Conservation (phyloP, 2,888 invertebrate species). For the Xestia sexstrigata region DNA sequence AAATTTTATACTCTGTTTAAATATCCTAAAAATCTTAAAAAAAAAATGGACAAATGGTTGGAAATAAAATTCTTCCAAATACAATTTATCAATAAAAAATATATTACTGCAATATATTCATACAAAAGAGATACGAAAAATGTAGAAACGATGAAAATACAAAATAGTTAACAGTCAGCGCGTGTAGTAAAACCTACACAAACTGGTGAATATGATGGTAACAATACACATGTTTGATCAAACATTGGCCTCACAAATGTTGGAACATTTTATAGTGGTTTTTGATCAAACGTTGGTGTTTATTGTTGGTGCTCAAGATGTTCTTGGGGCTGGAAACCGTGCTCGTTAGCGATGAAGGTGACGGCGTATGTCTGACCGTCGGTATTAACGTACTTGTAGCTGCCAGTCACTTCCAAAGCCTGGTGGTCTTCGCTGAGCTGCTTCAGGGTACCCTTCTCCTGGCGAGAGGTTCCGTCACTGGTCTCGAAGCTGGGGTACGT, state of each 20-base stretch:
- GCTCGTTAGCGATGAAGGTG: conserved; percentile 90
- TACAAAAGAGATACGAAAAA: conserved; percentile 62
- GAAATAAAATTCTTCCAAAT: conserved; percentile 13
- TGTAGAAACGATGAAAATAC: conserved; percentile 48
- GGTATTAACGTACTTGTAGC: conserved; percentile 88
- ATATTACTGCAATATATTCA: conserved; percentile 62
- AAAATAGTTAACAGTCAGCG: conserved; percentile 46
- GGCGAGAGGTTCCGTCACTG: conserved; percentile 88
- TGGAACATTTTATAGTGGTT: conserved; percentile 44
- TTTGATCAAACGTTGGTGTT: conserved; percentile 49
- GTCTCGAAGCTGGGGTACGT: conserved; percentile 84
- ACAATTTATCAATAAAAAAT: conserved; percentile 41
- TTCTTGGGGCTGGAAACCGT: conserved; percentile 90
- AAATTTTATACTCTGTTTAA: too few relatives aligned
- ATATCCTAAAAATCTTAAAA: too few relatives aligned
- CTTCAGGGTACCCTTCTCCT: conserved; percentile 89
- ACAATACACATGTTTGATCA: conserved; percentile 42
- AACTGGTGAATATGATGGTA: conserved; percentile 36
- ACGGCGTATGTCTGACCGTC: conserved; percentile 90
- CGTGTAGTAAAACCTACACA: conserved; percentile 82
- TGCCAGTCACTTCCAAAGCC: conserved; percentile 88
- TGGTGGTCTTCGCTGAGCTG: conserved; percentile 88
- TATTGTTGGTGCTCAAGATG: conserved; percentile 79
- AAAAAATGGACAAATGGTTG: too few relatives aligned
- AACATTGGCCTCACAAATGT: conserved; percentile 48